Evolutionary conservation across 2,888 invertebrate species (phyloP).

Genomic region (Pyrrhosoma nymphula): DNA sequence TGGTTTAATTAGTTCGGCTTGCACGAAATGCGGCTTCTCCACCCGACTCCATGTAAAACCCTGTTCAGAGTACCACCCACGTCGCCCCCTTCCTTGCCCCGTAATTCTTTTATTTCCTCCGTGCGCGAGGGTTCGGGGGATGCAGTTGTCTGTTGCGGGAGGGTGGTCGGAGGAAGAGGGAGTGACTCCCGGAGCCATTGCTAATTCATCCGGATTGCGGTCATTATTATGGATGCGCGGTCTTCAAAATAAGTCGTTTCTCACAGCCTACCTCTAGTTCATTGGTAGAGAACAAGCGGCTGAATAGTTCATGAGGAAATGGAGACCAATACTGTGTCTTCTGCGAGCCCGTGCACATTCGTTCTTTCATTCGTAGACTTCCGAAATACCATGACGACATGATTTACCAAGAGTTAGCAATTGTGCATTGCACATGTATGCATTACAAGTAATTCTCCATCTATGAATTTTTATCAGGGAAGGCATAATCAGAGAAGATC

Average conservation of each 20-base stretch:
- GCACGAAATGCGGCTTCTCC: neutral
- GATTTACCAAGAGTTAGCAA: too few species aligned
- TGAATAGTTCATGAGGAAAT: neutral
- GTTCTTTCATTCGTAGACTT: too few species aligned
- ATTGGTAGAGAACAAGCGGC: neutral
- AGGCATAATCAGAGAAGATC: too few species aligned
- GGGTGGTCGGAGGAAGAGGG: neutral
- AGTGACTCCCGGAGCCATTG: neutral
- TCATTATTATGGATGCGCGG: neutral
- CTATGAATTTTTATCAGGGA: too few species aligned
- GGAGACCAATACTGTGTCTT: neutral
- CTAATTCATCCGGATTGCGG: slow-evolving; percentile 37
- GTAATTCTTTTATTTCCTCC: slow-evolving; percentile 49
- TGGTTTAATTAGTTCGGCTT: slow-evolving; percentile 45
- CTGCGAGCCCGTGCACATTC: neutral
- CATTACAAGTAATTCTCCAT: too few species aligned
- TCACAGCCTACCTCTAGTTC: neutral
- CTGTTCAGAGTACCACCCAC: neutral
- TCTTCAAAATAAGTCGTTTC: neutral
- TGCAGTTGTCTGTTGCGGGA: neutral
- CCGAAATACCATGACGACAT: too few species aligned
- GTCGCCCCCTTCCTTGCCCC: neutral
- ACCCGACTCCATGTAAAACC: neutral
- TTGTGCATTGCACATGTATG: too few species aligned
- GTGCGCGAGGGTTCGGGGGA: neutral